Percentiles rank a stretch among this genome's conserved stretches.
Conservation (phyloP, 1,140 invertebrate genomes). For the Aphidius gifuensis region DNA sequence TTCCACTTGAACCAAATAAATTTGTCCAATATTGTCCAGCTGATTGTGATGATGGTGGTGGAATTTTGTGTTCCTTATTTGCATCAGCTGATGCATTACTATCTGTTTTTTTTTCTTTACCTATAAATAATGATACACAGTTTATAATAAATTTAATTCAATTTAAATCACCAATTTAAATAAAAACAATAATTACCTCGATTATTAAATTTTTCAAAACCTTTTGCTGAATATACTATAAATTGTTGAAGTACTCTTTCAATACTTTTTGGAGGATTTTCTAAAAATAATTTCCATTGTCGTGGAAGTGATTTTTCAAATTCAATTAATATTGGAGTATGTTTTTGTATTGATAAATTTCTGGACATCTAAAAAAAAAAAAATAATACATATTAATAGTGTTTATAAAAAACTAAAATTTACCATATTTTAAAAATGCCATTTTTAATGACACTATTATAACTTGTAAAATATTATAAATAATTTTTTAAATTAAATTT, state of each 20-base stretch:
- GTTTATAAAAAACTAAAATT: slow-evolving; percentile 3
- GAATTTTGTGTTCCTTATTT: slow-evolving; percentile 41
- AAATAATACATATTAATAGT: neutral
- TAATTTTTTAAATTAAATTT: too few relatives aligned
- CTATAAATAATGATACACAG: slow-evolving; percentile 30
- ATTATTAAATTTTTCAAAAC: slow-evolving; percentile 89
- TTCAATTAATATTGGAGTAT: slow-evolving; percentile 32
- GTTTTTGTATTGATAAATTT: slow-evolving; percentile 37
- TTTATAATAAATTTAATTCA: neutral
- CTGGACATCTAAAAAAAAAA: slow-evolving; percentile 23
- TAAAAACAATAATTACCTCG: slow-evolving; percentile 44
- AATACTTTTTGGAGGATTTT: slow-evolving; percentile 84
- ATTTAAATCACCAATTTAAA: neutral
- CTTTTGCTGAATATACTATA: slow-evolving; percentile 51
- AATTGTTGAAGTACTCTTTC: slow-evolving; percentile 56
- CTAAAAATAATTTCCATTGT: slow-evolving; percentile 61
- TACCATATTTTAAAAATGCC: slow-evolving; percentile 7
- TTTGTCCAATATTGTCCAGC: slow-evolving; percentile 50
- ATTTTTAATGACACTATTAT: neutral
- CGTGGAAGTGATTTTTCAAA: slow-evolving; percentile 50
- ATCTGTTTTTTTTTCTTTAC: slow-evolving; percentile 28
- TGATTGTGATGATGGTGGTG: slow-evolving; percentile 41
- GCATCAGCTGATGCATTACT: slow-evolving; percentile 53
- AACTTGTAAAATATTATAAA: neutral
- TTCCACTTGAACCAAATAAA: slow-evolving; percentile 56